Base-by-base conservation (phyloP, 2,797 vertebrate species). In the Odontamblyopus rebecca region DNA sequence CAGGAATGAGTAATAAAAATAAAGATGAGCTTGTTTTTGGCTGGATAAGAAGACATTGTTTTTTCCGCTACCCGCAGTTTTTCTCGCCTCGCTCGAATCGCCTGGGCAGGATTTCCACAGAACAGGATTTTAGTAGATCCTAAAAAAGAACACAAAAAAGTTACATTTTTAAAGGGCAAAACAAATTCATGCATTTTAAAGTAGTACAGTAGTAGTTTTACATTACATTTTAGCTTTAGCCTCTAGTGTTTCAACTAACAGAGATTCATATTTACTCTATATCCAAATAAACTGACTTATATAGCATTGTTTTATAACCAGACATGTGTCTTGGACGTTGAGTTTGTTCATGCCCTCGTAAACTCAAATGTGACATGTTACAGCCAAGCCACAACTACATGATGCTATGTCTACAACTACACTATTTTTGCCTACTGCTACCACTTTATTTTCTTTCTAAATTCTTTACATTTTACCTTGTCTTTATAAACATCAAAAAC, bases 51-150 rank as follows among this genome's bases (percentile, higher is more conserved):
- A 32, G 18, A 74, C 53, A 12, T 56, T 54, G 62, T 41, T 16
- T 48, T 48, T 13, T 23, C 30, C 78, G 87, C 23, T 92, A 97
- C 96, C 86, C 77, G 92, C 65, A 95, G 73, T 78, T 94, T 96
- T 76, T 95, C 93, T 68, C 93, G 93, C 44, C 92, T 93, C 11
- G 92, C 94, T 64, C 87, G 84, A 54, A 98, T 91, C 60, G 94
- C 97, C 87, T 94, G 94, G 67, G 94, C 89, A 1, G 96, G 96
- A 84, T 98, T 99, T 69, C 98, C 97, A 87, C 96, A 98, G 69
- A 97, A 95, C 63, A 91, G 53, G 67, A 97, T 92, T 29, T 86
- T 93, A 50, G 94, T 71, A 3, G 95, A 85, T 69, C 97, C 97
- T 99, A 76, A 68, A 73, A 69, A 81, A 16, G 5, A 65, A 71